A percentile compares a stretch with the other conserved stretches of the same genome.
phyloP scores from a whole-genome alignment of 2,113 vertebrate genomes.

The Ovibos moschatus region DNA sequence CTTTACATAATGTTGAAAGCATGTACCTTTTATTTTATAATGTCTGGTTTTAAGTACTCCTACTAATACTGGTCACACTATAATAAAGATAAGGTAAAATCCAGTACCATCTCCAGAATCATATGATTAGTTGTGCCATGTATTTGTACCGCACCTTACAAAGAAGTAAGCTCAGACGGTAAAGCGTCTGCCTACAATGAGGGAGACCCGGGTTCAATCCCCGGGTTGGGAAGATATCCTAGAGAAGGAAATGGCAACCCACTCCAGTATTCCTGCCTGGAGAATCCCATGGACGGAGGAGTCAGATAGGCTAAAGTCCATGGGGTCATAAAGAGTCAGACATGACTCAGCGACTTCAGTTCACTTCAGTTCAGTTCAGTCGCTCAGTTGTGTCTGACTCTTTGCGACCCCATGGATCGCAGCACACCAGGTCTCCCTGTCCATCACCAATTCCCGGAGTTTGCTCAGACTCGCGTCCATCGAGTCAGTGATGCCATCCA shows the following conservation, averaged over 20 bases:
- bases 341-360: not conserved
- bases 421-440: too few relatives aligned
- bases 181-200: fast-evolving
- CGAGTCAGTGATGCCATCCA: too few relatives aligned
- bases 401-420: too few relatives aligned
- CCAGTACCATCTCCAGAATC: not conserved
- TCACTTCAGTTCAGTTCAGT: too few relatives aligned
- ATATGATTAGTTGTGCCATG: not conserved
- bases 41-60: not conserved
- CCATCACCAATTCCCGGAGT: too few relatives aligned
- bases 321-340: not conserved
- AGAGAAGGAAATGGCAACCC: not conserved
- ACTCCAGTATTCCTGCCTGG: not conserved
- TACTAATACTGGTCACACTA: not conserved
- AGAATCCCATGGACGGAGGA: not conserved
- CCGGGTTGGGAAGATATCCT: not conserved
- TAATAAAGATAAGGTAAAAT: not conserved
- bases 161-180: fast-evolving
- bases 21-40: not conserved
- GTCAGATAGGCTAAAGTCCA: not conserved
- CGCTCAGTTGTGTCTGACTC: too few relatives aligned
- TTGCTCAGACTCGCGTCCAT: too few relatives aligned
- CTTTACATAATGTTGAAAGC: not conserved
- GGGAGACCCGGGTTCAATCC: not conserved
- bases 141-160: not conserved